Evolutionary conservation across 2,888 invertebrate genomes (phyloP), one percentile per base, ranked within the genome.

Genomic region (Acleris laterana): DNA sequence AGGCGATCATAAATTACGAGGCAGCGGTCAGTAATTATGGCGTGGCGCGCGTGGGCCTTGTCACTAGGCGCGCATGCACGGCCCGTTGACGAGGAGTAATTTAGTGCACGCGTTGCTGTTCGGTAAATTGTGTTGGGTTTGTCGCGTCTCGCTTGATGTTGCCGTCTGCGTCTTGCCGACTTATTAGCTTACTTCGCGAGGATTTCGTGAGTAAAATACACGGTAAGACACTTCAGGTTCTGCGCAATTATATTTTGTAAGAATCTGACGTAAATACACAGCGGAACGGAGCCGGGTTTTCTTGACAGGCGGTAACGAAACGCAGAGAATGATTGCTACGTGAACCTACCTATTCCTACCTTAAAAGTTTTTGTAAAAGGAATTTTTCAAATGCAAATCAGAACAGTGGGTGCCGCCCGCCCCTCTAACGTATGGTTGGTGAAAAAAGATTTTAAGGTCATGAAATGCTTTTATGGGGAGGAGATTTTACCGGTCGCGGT

Each of bases 1-100:
- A 87, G 83, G 85, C 78, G 74, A 76, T 74, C 85, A 88, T 89
- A 87, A 89, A 88, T 88, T 83, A 87, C 82, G 77, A 78, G 80
- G 72, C 71, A 71, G 77, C 75, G 71, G 75, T 74, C 68, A 71
- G 62, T 73, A 71, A 75, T 79, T 77, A 79, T 77, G 77, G 73
- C 68, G 68, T 60, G 63, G 66, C 66, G 66, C 66, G 66, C 66
- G 66, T 66, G 66, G 66, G 66, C 57, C 51, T 56, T 62, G 66
- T 66, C 66, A 66, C 66, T 61, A 64, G 59, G 53, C 58, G 63
- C 28, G 52, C 61, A 59, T 56, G 65, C 66, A 57, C 58, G 58
- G 58, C 58, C 58, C 49, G 32, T 56, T 61, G 61, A 61, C 65
- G 65, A 66, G 51, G 61, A 57, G 66, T 62, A 66, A 66, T 66